Evolutionary conservation across 2,797 vertebrate genomes (phyloP).

Genomic region (Champsocephalus gunnari): DNA sequence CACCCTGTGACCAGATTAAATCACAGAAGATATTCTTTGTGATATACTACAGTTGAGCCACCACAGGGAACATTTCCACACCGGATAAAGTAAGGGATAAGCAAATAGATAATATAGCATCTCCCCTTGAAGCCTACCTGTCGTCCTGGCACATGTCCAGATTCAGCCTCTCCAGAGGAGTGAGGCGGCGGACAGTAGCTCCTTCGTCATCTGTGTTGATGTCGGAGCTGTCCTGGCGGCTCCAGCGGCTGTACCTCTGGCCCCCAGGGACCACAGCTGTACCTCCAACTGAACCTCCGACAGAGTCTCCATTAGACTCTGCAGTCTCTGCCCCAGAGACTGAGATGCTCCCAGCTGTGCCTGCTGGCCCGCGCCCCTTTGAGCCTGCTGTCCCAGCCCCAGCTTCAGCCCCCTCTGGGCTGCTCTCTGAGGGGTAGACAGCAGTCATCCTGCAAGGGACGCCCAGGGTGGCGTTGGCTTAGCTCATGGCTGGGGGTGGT

Average conservation of each 20-base stretch:
- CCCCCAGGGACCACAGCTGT: conserved; percentile 63
- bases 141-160: conserved; percentile 96
- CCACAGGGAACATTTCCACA: neutral
- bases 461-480: conserved; percentile 56
- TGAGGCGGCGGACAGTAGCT: conserved; percentile 83
- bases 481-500: conserved; percentile 69
- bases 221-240: conserved; percentile 88
- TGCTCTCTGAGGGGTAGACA: conserved; percentile 85
- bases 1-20: conserved; percentile 79
- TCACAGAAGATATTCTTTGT: conserved; percentile 12
- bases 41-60: neutral
- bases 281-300: conserved; percentile 56
- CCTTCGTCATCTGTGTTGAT: conserved; percentile 88
- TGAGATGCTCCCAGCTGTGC: conserved; percentile 52
- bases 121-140: conserved; percentile 52
- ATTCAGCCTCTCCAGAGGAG: conserved; percentile 92
- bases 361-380: conserved; percentile 43
- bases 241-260: conserved; percentile 84
- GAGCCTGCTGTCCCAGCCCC: conserved; percentile 59
- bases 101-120: neutral
- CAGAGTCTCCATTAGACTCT: conserved; percentile 63
- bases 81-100: neutral
- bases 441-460: conserved; percentile 90
- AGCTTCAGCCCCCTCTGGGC: conserved; percentile 71
- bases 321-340: conserved; percentile 51